Evolutionary conservation across 2,888 invertebrate species (phyloP).

Genomic region (Aphodius granarius): DNA sequence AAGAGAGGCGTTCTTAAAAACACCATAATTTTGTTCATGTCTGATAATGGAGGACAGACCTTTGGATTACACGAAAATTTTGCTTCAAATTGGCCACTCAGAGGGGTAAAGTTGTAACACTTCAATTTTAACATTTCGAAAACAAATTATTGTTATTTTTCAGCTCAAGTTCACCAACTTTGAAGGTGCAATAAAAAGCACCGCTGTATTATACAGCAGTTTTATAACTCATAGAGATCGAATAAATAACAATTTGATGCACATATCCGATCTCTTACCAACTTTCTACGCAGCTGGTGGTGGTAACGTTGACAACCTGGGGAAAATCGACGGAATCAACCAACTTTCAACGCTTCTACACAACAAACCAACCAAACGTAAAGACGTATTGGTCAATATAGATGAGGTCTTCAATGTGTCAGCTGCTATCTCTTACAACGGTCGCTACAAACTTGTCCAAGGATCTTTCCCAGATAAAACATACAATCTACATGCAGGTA

Average conservation of each 20-base stretch:
- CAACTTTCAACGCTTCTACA: constrained; percentile 47
- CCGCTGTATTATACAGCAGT: background rate
- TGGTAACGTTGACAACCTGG: constrained; percentile 34
- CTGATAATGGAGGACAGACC: constrained; percentile 86
- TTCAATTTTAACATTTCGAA: background rate
- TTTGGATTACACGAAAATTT: constrained; percentile 69
- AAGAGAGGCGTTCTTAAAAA: constrained; percentile 72
- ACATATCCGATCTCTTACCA: constrained; percentile 83
- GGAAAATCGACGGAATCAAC: constrained; percentile 49
- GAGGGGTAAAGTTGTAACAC: constrained; percentile 60
- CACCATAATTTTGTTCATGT: constrained; percentile 80
- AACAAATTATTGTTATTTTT: background rate
- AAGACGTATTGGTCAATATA: constrained; percentile 45
- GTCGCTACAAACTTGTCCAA: constrained; percentile 46
- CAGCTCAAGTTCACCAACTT: background rate
- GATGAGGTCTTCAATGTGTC: constrained; percentile 48
- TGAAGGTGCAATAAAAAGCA: background rate
- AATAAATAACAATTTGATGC: constrained; percentile 68
- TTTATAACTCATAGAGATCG: constrained; percentile 47
- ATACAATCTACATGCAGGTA: constrained; percentile 41
- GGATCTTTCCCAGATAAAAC: constrained; percentile 36
- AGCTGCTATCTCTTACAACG: constrained; percentile 43
- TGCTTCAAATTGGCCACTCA: constrained; percentile 76
- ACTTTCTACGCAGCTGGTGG: constrained; percentile 58
- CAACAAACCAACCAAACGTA: constrained; percentile 30